Conservation (phyloP, 2,113 vertebrate species). For the Crotalus viridis region DNA sequence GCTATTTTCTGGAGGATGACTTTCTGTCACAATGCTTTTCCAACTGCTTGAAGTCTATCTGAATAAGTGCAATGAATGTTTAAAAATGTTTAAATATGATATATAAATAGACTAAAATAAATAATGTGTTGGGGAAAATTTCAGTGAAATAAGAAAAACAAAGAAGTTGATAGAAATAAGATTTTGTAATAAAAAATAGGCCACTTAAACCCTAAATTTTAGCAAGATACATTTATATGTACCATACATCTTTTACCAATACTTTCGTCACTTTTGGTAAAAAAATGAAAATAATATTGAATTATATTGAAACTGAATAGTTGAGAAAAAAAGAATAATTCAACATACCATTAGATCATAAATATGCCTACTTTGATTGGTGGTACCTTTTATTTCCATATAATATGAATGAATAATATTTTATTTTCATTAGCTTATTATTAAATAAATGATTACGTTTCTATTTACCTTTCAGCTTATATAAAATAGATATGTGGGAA, state of each 20-base stretch:
- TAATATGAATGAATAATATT: background rate
- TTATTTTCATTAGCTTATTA: background rate
- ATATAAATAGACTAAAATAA: background rate
- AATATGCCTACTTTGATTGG: background rate
- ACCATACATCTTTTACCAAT: background rate
- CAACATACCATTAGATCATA: background rate
- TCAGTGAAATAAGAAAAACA: background rate
- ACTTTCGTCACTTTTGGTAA: background rate
- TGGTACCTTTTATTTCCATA: background rate
- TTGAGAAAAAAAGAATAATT: background rate
- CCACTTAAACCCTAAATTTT: background rate
- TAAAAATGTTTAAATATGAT: no score
- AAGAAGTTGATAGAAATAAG: background rate
- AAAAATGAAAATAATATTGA: background rate
- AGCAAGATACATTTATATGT: background rate
- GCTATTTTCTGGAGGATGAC: background rate
- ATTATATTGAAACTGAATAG: background rate
- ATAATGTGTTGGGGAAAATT: background rate
- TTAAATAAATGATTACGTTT: background rate
- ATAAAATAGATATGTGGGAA: background rate
- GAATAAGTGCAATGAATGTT: background rate
- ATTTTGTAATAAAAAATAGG: background rate
- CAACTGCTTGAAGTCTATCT: background rate
- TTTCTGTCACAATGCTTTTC: background rate
- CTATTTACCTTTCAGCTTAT: background rate